A percentile compares a stretch with the other conserved stretches of the same genome.
These are phyloP conservation scores for Hyppa rectilinea DNA, from an alignment of 2,888 invertebrate species.

Conservation along the genomic window DNA sequence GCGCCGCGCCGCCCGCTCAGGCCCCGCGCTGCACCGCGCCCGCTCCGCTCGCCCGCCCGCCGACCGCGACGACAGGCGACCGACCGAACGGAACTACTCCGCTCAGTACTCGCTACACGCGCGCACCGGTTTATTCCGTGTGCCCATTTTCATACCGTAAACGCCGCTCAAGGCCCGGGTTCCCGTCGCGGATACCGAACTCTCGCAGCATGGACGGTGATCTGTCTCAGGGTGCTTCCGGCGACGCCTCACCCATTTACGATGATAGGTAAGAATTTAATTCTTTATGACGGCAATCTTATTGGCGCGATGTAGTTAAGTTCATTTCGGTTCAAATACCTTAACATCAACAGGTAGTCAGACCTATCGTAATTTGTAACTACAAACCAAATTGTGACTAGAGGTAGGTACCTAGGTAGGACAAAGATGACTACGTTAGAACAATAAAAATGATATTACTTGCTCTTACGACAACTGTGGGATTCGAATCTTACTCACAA, in stretches of 20 bases:
- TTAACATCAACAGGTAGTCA: constrained; percentile 47
- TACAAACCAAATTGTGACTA: not conserved
- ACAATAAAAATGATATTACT: not conserved
- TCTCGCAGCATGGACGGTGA: constrained; percentile 81
- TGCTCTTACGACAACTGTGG: not conserved
- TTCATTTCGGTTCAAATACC: constrained; percentile 16
- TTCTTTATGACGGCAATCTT: constrained; percentile 30
- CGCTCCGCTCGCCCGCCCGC: constrained; percentile 61
- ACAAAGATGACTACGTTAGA: not conserved
- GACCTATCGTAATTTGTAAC: not conserved
- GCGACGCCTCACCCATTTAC: constrained; percentile 82
- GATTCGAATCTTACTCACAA: constrained; percentile 5
- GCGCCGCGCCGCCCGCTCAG: constrained; percentile 60
- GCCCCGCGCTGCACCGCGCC: constrained; percentile 57
- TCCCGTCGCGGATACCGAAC: constrained; percentile 61
- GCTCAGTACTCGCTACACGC: constrained; percentile 73
- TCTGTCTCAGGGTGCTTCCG: constrained; percentile 82
- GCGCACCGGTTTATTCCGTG: constrained; percentile 78
- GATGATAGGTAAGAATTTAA: constrained; percentile 82
- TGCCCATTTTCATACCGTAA: constrained; percentile 70
- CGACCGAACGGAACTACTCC: constrained; percentile 68
- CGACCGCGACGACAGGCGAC: constrained; percentile 54
- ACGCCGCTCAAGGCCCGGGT: constrained; percentile 68
- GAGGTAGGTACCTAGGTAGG: no score
- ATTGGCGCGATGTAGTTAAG: constrained; percentile 31